Percentiles rank a stretch among this genome's conserved stretches.
Conservation (phyloP, 2,888 invertebrate genomes). For the Resseliella maxima region DNA sequence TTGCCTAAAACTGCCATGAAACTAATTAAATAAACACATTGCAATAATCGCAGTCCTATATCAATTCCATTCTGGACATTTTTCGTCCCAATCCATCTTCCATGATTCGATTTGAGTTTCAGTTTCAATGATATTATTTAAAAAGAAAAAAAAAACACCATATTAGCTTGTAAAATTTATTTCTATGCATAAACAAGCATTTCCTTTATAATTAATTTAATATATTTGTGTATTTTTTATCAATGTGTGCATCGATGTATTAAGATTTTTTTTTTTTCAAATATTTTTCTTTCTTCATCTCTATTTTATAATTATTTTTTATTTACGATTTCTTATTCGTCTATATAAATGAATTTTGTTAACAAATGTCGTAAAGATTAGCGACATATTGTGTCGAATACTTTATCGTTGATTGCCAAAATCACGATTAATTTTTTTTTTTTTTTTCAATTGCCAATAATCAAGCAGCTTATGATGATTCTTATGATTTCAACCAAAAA, state of each 20-base stretch:
- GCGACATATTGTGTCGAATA: no score
- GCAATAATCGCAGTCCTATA: no score
- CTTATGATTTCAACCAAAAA: slow-evolving; percentile 2
- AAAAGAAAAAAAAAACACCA: neutral
- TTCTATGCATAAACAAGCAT: slow-evolving; percentile 19
- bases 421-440: neutral
- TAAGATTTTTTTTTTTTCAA: neutral
- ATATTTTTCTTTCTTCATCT: neutral
- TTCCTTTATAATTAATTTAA: neutral
- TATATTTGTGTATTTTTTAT: slow-evolving; percentile 3
- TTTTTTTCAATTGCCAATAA: neutral
- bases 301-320: neutral
- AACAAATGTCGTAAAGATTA: neutral
- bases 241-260: slow-evolving; percentile 8
- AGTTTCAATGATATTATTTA: slow-evolving; percentile 2
- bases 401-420: neutral
- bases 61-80: no score
- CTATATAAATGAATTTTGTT: neutral
- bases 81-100: no score
- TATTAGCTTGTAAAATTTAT: neutral
- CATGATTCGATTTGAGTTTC: neutral
- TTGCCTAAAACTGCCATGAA: no score
- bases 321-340: neutral
- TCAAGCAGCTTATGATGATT: neutral
- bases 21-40: no score